Conservation (phyloP, 1,140 invertebrate genomes). For the Cydia fagiglandana region DNA sequence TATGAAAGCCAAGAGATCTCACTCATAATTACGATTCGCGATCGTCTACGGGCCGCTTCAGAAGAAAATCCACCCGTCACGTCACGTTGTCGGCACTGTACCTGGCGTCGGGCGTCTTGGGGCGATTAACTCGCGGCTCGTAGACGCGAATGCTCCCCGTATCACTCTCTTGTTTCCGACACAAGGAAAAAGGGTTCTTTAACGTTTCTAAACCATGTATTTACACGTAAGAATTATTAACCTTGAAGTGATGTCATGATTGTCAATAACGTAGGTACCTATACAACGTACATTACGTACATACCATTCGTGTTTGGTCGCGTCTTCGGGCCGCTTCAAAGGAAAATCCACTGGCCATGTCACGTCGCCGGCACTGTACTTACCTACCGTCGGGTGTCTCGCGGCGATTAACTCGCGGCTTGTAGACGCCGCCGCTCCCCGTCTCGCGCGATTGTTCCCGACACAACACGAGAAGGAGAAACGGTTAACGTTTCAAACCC, state of each 20-base stretch:
- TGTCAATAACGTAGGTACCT: background rate
- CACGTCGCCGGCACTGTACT: background rate
- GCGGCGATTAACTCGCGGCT: conserved; percentile 44
- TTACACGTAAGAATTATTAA: conserved; percentile 34
- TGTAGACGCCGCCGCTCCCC: conserved; percentile 39
- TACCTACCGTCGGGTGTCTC: background rate
- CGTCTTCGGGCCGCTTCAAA: no score
- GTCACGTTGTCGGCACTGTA: background rate
- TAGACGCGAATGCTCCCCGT: conserved; percentile 38
- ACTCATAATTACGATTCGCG: no score
- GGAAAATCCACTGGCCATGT: background rate
- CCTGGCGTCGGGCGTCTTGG: background rate
- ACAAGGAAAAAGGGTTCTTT: conserved; percentile 37
- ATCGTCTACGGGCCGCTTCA: no score
- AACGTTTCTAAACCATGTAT: conserved; percentile 35
- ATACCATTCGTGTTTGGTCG: no score
- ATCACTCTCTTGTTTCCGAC: conserved; percentile 42
- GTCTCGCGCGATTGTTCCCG: conserved; percentile 43
- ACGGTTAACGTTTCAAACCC: conserved; percentile 35
- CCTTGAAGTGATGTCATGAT: conserved; percentile 13
- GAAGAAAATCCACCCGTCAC: background rate
- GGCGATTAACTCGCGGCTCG: conserved; percentile 46
- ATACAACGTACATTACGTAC: no score
- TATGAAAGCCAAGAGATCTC: no score
- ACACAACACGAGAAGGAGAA: conserved; percentile 38